phyloP scores from a whole-genome alignment of 2,797 vertebrate genomes.

The Petrocephalus schoutedeni region DNA sequence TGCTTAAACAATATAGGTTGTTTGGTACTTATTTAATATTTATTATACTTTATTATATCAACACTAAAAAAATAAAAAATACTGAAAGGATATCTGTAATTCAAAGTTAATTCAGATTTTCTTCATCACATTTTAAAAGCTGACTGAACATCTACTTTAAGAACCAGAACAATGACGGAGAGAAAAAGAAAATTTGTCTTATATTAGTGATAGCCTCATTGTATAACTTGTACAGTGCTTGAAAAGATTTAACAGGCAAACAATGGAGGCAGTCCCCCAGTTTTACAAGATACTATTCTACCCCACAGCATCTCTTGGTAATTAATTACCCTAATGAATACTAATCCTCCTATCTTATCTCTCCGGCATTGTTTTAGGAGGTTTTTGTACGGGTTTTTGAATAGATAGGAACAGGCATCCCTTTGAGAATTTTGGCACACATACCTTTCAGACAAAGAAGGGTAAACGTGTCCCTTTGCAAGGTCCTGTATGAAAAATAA shows the following conservation, averaged over 20 bases:
- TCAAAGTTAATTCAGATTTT: background rate
- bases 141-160: background rate
- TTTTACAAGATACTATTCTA: background rate
- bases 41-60: background rate
- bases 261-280: background rate
- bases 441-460: background rate
- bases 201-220: background rate
- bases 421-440: background rate
- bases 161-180: background rate
- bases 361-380: background rate
- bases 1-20: background rate
- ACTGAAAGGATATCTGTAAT: background rate
- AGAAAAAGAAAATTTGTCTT: background rate
- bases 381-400: background rate
- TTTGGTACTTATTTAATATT: background rate
- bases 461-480: background rate
- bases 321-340: constrained; percentile 1
- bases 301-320: background rate
- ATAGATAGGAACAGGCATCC: background rate
- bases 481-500: background rate
- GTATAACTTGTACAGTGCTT: background rate
- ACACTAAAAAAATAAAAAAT: background rate
- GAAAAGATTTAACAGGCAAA: background rate
- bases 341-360: background rate
- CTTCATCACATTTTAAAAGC: background rate